These are phyloP conservation scores for Drosophila mettleri DNA, from an alignment of 2,888 invertebrate species.

Conservation along the genomic window DNA sequence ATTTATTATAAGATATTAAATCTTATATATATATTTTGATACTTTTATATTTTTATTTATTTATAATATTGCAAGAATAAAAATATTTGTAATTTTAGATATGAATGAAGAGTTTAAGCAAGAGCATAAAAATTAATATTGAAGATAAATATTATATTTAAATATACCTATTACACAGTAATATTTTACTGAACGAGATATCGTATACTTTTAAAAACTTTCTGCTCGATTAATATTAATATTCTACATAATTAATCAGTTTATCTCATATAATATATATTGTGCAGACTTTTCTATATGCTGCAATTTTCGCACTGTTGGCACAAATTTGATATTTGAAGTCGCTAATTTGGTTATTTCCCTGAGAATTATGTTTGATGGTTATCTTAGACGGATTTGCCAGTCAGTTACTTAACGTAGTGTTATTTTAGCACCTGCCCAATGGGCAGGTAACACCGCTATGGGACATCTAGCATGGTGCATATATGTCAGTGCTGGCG, in stretches of 20 bases:
- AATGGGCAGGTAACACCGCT: conserved; percentile 29
- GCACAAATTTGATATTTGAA: background rate
- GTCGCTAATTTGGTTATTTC: conserved; percentile 18
- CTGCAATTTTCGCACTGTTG: conserved; percentile 4
- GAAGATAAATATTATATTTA: too few relatives aligned
- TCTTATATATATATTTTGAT: too few relatives aligned
- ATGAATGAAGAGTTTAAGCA: too few relatives aligned
- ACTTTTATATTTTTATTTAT: too few relatives aligned
- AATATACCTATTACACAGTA: too few relatives aligned
- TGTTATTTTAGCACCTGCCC: conserved; percentile 6
- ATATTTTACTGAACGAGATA: too few relatives aligned
- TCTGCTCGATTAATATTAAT: background rate
- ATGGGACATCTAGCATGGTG: conserved; percentile 26
- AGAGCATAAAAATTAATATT: too few relatives aligned
- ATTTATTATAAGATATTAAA: too few relatives aligned
- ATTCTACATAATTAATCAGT: background rate
- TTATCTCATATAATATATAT: background rate
- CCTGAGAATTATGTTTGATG: conserved; percentile 15
- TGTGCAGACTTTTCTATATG: background rate
- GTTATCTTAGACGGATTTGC: conserved; percentile 24
- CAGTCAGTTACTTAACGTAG: conserved; percentile 7
- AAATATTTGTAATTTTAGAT: too few relatives aligned
- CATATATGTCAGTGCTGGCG: conserved; percentile 41
- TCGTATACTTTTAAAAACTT: background rate
- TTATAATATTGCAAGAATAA: background rate